Evolutionary conservation across 2,797 vertebrate genomes (phyloP), one percentile per base, ranked within the genome.

Genomic region (Myotis vivesi): DNA sequence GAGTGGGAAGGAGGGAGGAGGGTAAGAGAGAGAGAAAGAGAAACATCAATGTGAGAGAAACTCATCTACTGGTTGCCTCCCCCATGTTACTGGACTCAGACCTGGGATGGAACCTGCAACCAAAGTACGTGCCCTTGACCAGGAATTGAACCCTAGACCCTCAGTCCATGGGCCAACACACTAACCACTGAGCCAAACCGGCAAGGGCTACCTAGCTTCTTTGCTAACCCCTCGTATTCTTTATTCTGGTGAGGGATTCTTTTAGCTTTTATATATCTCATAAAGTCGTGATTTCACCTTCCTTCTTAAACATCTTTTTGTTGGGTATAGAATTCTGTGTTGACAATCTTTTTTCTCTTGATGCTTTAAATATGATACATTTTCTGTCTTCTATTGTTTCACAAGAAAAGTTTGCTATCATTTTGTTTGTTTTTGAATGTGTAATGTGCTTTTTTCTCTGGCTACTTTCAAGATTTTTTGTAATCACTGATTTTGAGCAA

Each of bases 351-450:
- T 85, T 89, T 66, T 12, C 41, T 90, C 28, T 76, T 55, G 20
- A 19, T 77, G 53, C 46, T 49, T 93, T 87, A 76, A 59, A 82
- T 41, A 77, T 41, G 36, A 44, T 51, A 30, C 53, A 33, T 33
- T 82, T 57, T 84, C 59, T 88, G 2, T 85, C 59, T 79, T 72
- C 0, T 36, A 10, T 89, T 64, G 6, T 82, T 92, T 33, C 22
- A 80, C 22, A 41, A 72, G 57, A 93, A 80, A 86, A 62, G 30
- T 83, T 55, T 95, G 57, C 55, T 94, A 28, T 53, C 38, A 66
- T 72, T 94, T 92, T 76, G 72, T 68, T 62, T 87, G 49, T 84
- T 69, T 81, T 28, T 82, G 16, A 76, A 20, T 89, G 46, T 59
- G 5, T 73, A 41, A 51, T 25, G 28, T 79, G 38, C 5, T 44